A percentile compares a stretch with the other conserved stretches of the same genome.
Conservation (phyloP, 2,113 vertebrate genomes). For the Nannospalax galili region DNA sequence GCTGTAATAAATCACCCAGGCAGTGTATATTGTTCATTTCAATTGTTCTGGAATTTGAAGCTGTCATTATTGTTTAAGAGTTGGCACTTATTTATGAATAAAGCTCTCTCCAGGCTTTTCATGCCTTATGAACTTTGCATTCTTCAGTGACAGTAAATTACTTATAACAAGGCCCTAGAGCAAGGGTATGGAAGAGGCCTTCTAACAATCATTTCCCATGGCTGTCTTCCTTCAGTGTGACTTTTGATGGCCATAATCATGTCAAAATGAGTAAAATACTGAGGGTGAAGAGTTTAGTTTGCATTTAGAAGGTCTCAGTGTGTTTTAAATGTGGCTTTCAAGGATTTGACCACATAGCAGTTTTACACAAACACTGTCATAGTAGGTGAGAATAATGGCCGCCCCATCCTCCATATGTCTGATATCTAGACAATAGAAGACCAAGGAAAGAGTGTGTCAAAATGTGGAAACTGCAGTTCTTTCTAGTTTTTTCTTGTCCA, state of each 20-base stretch:
- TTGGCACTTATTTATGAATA: slow-evolving; percentile 73
- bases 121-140: slow-evolving; percentile 59
- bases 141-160: slow-evolving; percentile 49
- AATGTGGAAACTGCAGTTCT: neutral
- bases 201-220: slow-evolving; percentile 43
- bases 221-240: slow-evolving; percentile 13
- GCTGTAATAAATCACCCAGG: slow-evolving; percentile 37
- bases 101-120: slow-evolving; percentile 62
- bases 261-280: slow-evolving; percentile 24
- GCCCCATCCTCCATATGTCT: neutral
- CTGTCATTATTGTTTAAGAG: slow-evolving; percentile 66
- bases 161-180: slow-evolving; percentile 57
- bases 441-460: neutral
- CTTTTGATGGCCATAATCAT: slow-evolving; percentile 13
- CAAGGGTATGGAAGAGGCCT: slow-evolving; percentile 30
- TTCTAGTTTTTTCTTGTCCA: slow-evolving; percentile 20
- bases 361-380: neutral
- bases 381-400: neutral
- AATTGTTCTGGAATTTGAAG: slow-evolving; percentile 40
- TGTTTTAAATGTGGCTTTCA: neutral
- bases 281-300: neutral
- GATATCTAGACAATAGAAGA: neutral
- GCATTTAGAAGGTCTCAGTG: neutral
- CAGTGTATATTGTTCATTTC: slow-evolving; percentile 44
- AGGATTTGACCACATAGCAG: neutral